Percentiles rank a stretch among this genome's conserved stretches.
These are phyloP conservation scores for Bruchidius siliquastri DNA, from an alignment of 2,888 invertebrate species.

Conservation along the genomic window DNA sequence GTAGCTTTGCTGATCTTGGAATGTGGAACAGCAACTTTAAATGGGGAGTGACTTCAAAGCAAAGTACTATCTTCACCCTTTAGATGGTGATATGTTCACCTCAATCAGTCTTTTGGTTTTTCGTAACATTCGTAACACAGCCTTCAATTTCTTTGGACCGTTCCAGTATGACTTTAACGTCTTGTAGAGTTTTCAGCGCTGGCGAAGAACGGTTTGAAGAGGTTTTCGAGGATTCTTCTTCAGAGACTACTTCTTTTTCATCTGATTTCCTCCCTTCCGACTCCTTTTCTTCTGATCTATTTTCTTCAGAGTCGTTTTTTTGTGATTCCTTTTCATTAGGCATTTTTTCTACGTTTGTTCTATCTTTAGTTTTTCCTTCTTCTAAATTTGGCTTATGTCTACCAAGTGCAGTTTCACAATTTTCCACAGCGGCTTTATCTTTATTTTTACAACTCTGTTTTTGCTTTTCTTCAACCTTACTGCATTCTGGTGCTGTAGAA, in stretches of 20 bases:
- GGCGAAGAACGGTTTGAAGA: background rate
- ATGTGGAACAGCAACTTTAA: background rate
- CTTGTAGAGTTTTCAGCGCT: background rate
- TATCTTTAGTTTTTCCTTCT: background rate
- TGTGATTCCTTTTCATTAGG: background rate
- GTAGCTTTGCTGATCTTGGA: background rate
- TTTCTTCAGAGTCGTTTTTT: background rate
- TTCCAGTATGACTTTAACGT: background rate
- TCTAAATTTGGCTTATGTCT: background rate
- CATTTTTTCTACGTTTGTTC: background rate
- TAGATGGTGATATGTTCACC: background rate
- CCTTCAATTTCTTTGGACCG: background rate
- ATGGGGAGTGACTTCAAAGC: background rate
- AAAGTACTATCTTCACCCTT: background rate
- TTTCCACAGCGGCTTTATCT: background rate
- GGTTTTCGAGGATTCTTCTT: background rate
- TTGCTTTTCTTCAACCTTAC: background rate
- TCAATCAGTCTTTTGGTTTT: background rate
- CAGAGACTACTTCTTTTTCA: background rate
- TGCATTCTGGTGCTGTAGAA: background rate
- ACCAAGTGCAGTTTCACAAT: background rate
- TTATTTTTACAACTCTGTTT: background rate
- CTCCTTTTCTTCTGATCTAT: background rate
- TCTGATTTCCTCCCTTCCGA: background rate
- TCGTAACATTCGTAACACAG: background rate